Evolutionary conservation across 2,888 invertebrate genomes (phyloP), one percentile per base, ranked within the genome.

Genomic region (Capitulum mitella): DNA sequence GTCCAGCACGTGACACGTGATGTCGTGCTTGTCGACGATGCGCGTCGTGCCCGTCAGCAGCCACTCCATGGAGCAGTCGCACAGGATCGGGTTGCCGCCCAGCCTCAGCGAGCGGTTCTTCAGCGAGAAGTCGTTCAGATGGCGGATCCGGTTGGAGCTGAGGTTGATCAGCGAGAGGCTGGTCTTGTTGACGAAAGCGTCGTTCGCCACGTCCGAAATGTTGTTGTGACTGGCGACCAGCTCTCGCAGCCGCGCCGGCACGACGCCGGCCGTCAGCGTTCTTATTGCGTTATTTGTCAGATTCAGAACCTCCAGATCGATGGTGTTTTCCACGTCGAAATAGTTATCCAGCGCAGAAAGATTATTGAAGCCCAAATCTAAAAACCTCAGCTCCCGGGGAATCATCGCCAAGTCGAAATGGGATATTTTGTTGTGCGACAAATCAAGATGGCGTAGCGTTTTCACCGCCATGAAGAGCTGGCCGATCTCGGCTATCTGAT

Each of bases 131-230:
- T 91, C 90, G 84, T 92, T 91, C 80, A 94, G 92, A 78, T 92
- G 92, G 82, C 92, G 90, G 83, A 96, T 89, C 82, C 93, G 90
- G 82, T 96, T 88, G 81, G 95, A 93, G 86, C 93, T 94, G 84
- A 95, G 89, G 86, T 96, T 95, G 90, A 96, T 91, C 87, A 95
- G 95, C 87, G 94, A 93, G 84, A 96, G 88, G 81, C 93, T 93
- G 82, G 94, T 94, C 85, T 94, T 95, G 87, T 96, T 96, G 84
- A 92, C 89, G 85, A 96, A 95, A 80, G 95, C 94, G 84, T 94
- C 93, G 77, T 92, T 91, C 86, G 95, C 94, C 80, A 96, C 90
- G 83, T 91, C 91, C 85, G 92, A 91, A 81, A 96, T 88, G 79
- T 90, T 89, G 87, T 96, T 96, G 86, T 93, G 93, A 86, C 95